phyloP scores from a whole-genome alignment of 1,140 invertebrate genomes.

The Drosophila quadrilineata region DNA sequence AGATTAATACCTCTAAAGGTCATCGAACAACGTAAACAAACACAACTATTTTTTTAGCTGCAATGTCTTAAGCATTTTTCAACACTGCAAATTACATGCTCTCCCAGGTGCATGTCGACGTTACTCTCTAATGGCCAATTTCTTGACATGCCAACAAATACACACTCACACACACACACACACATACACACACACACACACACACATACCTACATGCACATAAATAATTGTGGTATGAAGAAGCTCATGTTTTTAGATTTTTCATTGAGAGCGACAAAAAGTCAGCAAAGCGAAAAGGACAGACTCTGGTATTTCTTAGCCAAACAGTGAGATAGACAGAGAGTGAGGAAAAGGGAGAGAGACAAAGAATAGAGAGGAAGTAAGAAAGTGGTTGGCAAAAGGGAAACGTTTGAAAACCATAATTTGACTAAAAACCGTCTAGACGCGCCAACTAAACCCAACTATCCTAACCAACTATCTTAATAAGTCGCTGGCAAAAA shows the following conservation, averaged over 20 bases:
- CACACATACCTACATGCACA: constrained; percentile 6
- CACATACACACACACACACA: constrained; percentile 9
- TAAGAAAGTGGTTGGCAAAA: constrained; percentile 7
- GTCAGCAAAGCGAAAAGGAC: neutral
- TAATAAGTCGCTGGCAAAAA: constrained; percentile 75
- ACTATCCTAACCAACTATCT: constrained; percentile 70
- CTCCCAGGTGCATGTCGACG: constrained; percentile 17
- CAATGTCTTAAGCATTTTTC: constrained; percentile 14
- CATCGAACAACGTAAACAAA: too few species aligned
- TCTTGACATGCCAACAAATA: constrained; percentile 27
- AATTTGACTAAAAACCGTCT: constrained; percentile 78
- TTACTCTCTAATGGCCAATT: constrained; percentile 31
- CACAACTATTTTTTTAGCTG: constrained; percentile 7
- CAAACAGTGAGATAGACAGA: neutral
- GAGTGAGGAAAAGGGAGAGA: neutral
- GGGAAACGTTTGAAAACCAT: constrained; percentile 67
- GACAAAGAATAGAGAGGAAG: neutral
- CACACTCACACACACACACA: constrained; percentile 3
- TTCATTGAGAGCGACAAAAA: constrained; percentile 11
- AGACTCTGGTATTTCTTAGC: neutral
- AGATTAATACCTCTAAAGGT: too few species aligned
- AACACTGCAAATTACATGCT: constrained; percentile 28
- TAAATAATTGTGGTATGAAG: constrained; percentile 29
- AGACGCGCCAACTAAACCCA: constrained; percentile 62
- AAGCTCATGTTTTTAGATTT: constrained; percentile 43